phyloP scores from a whole-genome alignment of 2,888 invertebrate species.

The Carpatolechia fugitivella region DNA sequence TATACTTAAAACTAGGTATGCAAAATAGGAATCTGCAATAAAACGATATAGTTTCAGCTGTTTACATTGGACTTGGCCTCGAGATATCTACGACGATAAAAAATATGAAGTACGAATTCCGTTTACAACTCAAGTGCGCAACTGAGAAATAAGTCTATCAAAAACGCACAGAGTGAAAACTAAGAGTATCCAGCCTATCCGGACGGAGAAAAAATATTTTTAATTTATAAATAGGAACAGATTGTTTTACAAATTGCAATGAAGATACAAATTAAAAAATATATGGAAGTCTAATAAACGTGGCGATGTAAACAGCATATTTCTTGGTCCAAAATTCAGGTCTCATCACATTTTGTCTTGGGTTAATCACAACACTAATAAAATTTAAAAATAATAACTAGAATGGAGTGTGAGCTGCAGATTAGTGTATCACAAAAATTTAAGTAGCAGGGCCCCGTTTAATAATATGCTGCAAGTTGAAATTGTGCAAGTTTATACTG shows the following conservation, averaged over 20 bases:
- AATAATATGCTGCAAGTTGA: too few relatives aligned
- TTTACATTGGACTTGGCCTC: constrained; percentile 18
- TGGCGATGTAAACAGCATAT: constrained; percentile 16
- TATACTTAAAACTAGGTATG: constrained; percentile 67
- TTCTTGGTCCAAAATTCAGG: constrained; percentile 60
- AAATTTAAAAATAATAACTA: constrained; percentile 14
- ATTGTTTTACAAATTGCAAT: constrained; percentile 13
- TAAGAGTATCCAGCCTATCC: constrained; percentile 42
- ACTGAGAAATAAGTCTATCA: not conserved
- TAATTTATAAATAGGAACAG: constrained; percentile 20
- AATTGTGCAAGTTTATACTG: not conserved
- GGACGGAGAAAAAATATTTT: constrained; percentile 48
- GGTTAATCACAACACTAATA: constrained; percentile 45
- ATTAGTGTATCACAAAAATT: not conserved
- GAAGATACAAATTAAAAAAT: constrained; percentile 1
- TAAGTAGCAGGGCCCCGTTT: too few relatives aligned
- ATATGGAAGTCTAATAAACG: not conserved
- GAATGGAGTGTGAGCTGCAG: constrained; percentile 15
- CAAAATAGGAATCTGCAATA: constrained; percentile 78
- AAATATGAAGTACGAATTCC: constrained; percentile 21
- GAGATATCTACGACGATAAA: not conserved
- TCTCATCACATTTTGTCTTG: constrained; percentile 52
- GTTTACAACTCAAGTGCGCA: not conserved
- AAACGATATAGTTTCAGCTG: constrained; percentile 32
- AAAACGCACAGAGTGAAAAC: not conserved